phyloP scores from a whole-genome alignment of 2,888 invertebrate species.

The Sphecodes monilicornis region DNA sequence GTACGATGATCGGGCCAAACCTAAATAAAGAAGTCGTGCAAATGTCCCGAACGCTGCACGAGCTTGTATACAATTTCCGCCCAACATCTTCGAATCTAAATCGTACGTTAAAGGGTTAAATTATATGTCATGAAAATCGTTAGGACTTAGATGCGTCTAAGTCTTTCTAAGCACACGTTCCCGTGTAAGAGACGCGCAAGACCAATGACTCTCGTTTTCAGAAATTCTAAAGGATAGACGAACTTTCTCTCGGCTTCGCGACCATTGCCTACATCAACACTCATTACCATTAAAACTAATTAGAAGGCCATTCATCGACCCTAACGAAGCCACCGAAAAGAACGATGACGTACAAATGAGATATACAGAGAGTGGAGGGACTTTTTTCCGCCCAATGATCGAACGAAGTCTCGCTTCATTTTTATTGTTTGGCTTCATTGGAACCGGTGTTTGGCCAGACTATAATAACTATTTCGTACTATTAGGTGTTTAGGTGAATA shows the following conservation, averaged over 20 bases:
- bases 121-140: too few species aligned
- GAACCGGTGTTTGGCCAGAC: constrained; percentile 59
- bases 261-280: constrained; percentile 48
- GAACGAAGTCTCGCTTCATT: neutral
- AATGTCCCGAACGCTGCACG: too few species aligned
- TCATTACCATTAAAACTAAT: constrained; percentile 45
- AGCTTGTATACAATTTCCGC: too few species aligned
- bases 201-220: neutral
- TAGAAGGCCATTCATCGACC: constrained; percentile 57
- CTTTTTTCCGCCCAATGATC: neutral
- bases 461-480: constrained; percentile 14
- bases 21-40: too few species aligned
- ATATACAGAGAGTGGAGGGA: neutral
- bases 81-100: too few species aligned
- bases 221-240: constrained; percentile 10
- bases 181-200: neutral
- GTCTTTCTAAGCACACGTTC: too few species aligned
- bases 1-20: too few species aligned
- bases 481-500: constrained; percentile 70
- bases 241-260: constrained; percentile 63
- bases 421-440: constrained; percentile 63
- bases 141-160: too few species aligned
- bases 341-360: constrained; percentile 33
- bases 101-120: too few species aligned
- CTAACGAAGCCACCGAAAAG: constrained; percentile 65